A percentile compares a stretch with the other conserved stretches of the same genome.
phyloP scores from a whole-genome alignment of 2,888 invertebrate species.

The Argyresthia albistria region DNA sequence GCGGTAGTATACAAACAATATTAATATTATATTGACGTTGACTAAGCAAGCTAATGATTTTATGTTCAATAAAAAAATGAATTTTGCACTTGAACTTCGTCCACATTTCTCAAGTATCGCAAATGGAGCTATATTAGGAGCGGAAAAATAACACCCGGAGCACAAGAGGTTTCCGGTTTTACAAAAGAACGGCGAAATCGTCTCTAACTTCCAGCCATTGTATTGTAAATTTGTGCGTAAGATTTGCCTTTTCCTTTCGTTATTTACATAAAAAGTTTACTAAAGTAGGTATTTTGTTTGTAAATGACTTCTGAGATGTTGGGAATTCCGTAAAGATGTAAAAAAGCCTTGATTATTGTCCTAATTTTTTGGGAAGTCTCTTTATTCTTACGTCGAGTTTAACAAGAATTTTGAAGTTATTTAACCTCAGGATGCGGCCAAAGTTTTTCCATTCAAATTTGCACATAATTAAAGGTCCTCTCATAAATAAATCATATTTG shows the following conservation, averaged over 20 bases:
- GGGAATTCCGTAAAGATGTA: not conserved
- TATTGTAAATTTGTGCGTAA: slow-evolving; percentile 65
- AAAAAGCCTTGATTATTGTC: slow-evolving; percentile 1
- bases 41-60: too few relatives aligned
- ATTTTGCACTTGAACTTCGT: too few relatives aligned
- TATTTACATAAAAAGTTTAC: slow-evolving; percentile 63
- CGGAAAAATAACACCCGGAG: not conserved
- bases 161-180: not conserved
- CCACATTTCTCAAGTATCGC: too few relatives aligned
- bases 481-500: too few relatives aligned
- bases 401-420: too few relatives aligned
- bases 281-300: slow-evolving; percentile 42
- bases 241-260: slow-evolving; percentile 47
- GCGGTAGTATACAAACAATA: too few relatives aligned
- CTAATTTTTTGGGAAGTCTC: not conserved
- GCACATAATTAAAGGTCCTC: too few relatives aligned
- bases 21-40: too few relatives aligned
- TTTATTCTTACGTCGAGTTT: too few relatives aligned
- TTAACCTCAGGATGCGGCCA: not conserved
- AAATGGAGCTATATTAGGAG: too few relatives aligned
- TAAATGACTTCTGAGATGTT: slow-evolving; percentile 41
- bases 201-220: slow-evolving; percentile 61
- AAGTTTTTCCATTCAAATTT: too few relatives aligned
- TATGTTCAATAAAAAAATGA: too few relatives aligned
- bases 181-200: slow-evolving; percentile 24